Evolutionary conservation across 2,888 invertebrate species (phyloP).

Genomic region (Andrena haemorrhoa): DNA sequence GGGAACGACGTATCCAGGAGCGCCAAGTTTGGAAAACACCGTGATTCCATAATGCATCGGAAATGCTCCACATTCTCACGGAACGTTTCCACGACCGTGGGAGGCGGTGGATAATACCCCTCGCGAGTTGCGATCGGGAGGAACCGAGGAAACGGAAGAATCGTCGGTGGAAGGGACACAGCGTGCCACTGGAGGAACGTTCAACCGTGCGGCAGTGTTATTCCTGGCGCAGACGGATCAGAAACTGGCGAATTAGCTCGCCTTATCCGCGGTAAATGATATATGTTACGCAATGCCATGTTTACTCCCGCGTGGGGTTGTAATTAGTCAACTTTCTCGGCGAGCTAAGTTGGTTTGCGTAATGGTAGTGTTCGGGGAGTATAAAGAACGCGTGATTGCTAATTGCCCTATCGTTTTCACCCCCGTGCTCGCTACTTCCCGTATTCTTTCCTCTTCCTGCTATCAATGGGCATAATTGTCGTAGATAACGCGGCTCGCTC

Average conservation of each 20-base stretch:
- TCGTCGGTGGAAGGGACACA: too few species aligned
- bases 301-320: too few species aligned
- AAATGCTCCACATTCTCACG: conserved; percentile 8
- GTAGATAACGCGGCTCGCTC: conserved; percentile 54
- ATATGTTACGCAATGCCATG: too few species aligned
- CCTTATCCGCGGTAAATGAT: too few species aligned
- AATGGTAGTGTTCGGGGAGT: too few species aligned
- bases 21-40: conserved; percentile 19
- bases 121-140: not conserved
- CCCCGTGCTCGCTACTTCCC: conserved; percentile 1
- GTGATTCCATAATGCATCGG: conserved; percentile 26
- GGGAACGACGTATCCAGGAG: conserved; percentile 18
- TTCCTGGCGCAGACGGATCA: too few species aligned
- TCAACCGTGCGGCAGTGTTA: too few species aligned
- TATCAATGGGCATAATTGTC: conserved; percentile 63
- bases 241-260: too few species aligned
- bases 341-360: too few species aligned
- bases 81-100: not conserved
- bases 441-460: not conserved
- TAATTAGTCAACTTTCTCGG: too few species aligned
- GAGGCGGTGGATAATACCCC: not conserved
- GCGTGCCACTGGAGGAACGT: too few species aligned
- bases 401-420: conserved; percentile 24
- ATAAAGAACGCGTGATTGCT: not conserved
- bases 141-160: conserved; percentile 27